Percentiles rank a stretch among this genome's conserved stretches.
Conservation (phyloP, 1,140 invertebrate species). For the Philopotamus ludificatus region DNA sequence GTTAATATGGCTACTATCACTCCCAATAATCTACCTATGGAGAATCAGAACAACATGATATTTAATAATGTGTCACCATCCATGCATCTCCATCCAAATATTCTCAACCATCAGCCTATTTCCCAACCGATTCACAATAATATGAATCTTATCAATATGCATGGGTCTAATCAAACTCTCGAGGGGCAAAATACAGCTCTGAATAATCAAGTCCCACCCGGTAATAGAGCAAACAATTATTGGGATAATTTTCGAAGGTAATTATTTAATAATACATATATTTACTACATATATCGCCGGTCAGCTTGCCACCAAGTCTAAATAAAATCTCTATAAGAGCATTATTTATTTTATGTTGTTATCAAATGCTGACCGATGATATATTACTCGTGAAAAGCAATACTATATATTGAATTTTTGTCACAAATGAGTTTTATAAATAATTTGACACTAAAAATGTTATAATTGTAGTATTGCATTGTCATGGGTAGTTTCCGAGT, state of each 20-base stretch:
- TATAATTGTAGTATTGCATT: too few species aligned
- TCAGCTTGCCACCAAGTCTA: too few species aligned
- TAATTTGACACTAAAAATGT: too few species aligned
- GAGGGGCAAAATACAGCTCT: slow-evolving; percentile 54
- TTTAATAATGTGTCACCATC: slow-evolving; percentile 34
- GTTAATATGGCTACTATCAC: slow-evolving; percentile 4
- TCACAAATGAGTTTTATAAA: too few species aligned
- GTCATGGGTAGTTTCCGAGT: too few species aligned
- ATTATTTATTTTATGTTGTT: too few species aligned
- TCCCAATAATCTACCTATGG: slow-evolving; percentile 18
- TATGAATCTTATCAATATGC: slow-evolving; percentile 30
- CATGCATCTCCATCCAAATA: slow-evolving; percentile 28
- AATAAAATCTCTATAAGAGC: too few species aligned
- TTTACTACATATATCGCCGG: too few species aligned
- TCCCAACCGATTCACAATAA: slow-evolving; percentile 25
- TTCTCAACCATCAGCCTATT: slow-evolving; percentile 20
- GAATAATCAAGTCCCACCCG: slow-evolving; percentile 84
- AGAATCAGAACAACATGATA: slow-evolving; percentile 22
- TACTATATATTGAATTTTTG: not conserved
- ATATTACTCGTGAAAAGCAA: not conserved
- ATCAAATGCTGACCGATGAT: too few species aligned
- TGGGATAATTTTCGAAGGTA: slow-evolving; percentile 91
- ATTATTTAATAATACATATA: too few species aligned
- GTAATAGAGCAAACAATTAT: slow-evolving; percentile 85
- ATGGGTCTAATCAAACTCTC: slow-evolving; percentile 22